A percentile compares a stretch with the other conserved stretches of the same genome.
phyloP scores from a whole-genome alignment of 2,113 vertebrate genomes.

The Zosterops lateralis region DNA sequence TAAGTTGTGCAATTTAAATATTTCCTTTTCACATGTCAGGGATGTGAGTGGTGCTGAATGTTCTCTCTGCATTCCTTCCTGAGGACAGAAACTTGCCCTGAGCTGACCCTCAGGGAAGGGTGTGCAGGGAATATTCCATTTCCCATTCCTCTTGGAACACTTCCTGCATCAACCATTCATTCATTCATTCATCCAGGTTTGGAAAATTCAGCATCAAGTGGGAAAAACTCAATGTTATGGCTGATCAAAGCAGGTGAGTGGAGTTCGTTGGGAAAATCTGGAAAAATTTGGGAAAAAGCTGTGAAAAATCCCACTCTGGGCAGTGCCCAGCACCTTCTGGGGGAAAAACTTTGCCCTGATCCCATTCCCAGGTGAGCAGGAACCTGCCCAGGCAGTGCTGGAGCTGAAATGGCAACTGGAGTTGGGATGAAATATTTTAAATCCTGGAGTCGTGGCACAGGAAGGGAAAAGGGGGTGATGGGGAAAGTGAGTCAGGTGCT shows the following conservation, averaged over 20 bases:
- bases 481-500: not conserved
- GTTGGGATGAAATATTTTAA: not conserved
- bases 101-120: not conserved
- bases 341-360: not conserved
- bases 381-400: not conserved
- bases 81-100: not conserved
- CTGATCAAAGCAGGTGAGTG: not conserved
- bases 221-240: not conserved
- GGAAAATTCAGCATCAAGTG: not conserved
- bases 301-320: not conserved
- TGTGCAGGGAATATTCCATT: not conserved
- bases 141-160: not conserved
- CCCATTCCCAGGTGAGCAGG: not conserved
- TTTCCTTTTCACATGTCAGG: not conserved
- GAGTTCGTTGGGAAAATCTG: not conserved
- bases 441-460: not conserved
- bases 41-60: not conserved
- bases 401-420: not conserved
- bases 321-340: not conserved
- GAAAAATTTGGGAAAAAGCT: not conserved
- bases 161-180: fast-evolving
- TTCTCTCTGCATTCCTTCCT: not conserved
- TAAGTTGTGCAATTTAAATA: not conserved
- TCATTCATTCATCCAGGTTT: not conserved
- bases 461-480: not conserved